Evolutionary conservation across 2,888 invertebrate species (phyloP).

Genomic region (Willowsia nigromaculata): DNA sequence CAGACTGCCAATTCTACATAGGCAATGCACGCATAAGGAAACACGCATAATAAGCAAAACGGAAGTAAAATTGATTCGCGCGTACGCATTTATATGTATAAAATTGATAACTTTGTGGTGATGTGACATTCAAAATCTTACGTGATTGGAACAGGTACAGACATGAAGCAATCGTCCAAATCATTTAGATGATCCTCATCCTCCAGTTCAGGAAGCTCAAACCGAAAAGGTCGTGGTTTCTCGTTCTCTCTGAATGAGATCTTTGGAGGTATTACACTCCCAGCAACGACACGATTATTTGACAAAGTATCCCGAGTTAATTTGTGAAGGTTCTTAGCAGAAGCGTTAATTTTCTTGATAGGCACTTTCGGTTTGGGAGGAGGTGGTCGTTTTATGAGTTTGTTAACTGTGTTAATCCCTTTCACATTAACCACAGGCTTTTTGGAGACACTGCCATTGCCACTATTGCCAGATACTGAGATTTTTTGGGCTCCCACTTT

Average conservation of each 20-base stretch:
- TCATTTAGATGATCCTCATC: not conserved
- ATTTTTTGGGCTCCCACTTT: not conserved
- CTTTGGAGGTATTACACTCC: not conserved
- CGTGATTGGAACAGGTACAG: slow-evolving; percentile 56
- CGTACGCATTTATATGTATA: too few relatives aligned
- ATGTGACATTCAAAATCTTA: slow-evolving; percentile 13
- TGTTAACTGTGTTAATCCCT: too few relatives aligned
- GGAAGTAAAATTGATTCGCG: too few relatives aligned
- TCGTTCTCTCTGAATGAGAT: not conserved
- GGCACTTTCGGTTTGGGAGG: too few relatives aligned
- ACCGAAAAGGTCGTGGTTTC: slow-evolving; percentile 66
- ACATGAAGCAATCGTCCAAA: slow-evolving; percentile 15
- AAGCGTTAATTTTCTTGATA: not conserved
- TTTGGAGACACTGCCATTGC: too few relatives aligned
- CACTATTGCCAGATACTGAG: not conserved
- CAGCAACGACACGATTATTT: not conserved
- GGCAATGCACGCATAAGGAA: not conserved
- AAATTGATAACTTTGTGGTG: not conserved
- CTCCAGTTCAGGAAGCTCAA: slow-evolving; percentile 65
- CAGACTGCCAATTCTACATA: slow-evolving; percentile 46
- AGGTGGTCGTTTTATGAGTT: too few relatives aligned
- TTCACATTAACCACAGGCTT: too few relatives aligned
- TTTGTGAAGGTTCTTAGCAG: too few relatives aligned
- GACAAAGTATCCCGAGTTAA: not conserved
- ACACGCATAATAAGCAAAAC: not conserved